Evolutionary conservation across 1,140 invertebrate species (phyloP).

Genomic region (Ceratitis capitata): DNA sequence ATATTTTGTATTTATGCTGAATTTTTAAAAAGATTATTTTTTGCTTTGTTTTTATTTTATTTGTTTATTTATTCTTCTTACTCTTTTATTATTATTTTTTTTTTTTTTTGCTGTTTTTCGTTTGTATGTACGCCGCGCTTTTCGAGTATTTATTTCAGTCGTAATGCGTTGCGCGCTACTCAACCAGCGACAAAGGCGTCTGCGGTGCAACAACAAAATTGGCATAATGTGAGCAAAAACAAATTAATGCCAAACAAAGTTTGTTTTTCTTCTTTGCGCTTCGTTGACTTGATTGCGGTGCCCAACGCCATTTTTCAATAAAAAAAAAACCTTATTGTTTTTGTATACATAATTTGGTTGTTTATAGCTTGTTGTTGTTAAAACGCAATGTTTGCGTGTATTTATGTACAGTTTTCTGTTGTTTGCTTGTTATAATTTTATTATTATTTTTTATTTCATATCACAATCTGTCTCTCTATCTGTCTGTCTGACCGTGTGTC

Average conservation of each 20-base stretch:
- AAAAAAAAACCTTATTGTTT: neutral
- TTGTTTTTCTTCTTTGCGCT: constrained; percentile 2
- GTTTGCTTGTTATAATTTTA: constrained; percentile 5
- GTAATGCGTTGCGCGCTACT: neutral
- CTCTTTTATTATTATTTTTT: neutral
- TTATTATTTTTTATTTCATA: neutral
- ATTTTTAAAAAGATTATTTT: too few relatives aligned
- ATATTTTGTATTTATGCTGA: neutral
- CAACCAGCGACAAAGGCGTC: neutral
- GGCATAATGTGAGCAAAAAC: neutral
- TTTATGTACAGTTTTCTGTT: neutral
- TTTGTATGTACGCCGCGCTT: neutral
- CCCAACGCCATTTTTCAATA: neutral
- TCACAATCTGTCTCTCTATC: neutral
- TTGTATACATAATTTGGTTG: constrained; percentile 7
- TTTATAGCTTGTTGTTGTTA: neutral
- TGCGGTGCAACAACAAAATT: neutral
- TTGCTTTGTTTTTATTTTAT: neutral
- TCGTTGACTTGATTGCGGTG: neutral
- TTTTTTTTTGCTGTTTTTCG: neutral
- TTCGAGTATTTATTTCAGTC: neutral
- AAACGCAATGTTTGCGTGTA: neutral
- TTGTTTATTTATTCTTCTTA: too few relatives aligned
- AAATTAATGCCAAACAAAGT: constrained; percentile 5
- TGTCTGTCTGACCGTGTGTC: neutral